Base-by-base conservation (phyloP, 2,113 vertebrate genomes). In the Zosterops hypoxanthus region DNA sequence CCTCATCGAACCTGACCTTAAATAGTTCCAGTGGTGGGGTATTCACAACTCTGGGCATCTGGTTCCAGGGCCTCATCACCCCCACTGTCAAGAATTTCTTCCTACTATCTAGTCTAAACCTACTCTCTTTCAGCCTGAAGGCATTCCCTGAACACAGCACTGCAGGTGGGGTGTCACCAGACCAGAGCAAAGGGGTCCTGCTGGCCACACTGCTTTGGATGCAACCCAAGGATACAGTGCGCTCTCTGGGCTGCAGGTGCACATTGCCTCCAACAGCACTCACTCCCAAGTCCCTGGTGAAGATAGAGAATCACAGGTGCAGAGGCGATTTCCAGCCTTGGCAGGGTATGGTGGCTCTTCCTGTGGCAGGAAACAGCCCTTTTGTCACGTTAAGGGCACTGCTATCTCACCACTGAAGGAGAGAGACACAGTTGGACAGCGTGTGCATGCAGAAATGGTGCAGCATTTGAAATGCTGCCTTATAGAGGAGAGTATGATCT, bases 391-490 rank as follows among this genome's bases (percentile, higher is more conserved):
- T 18, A 3, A 22, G 23, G 42, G 8, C 25, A 1, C 22, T 52
- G 41, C 42, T 29, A 29, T n/a, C 34, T 19, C 33, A 23, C 12
- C 6, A 1, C 11, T 24, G 25, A 24, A 53, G 22, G 26, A 41
- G 55, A 24, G 18, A 17, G 44, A 46, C 3, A 1, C 23, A 8
- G 9, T 14, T 3, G 0, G 25, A 22, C 49, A 50, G 56, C 0
- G 1, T 14, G 4, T 5, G 4, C 3, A 3, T 0, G 21, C 11
- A 65, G 46, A 68, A 66, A 28, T 5, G 18, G 22, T 53, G n/a
- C 22, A 44, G 25, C 6, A 3, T 53, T 76, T 39, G 31, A 47
- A 72, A 63, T 0, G 1, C 14, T 57, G 39, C 26, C 65, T 71
- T n/a, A 18, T 8, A 63, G 25, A 59, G 12, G 11, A 28, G 6